These are phyloP conservation scores for Ochotona princeps DNA, from an alignment of 2,113 vertebrate species.

Conservation along the genomic window DNA sequence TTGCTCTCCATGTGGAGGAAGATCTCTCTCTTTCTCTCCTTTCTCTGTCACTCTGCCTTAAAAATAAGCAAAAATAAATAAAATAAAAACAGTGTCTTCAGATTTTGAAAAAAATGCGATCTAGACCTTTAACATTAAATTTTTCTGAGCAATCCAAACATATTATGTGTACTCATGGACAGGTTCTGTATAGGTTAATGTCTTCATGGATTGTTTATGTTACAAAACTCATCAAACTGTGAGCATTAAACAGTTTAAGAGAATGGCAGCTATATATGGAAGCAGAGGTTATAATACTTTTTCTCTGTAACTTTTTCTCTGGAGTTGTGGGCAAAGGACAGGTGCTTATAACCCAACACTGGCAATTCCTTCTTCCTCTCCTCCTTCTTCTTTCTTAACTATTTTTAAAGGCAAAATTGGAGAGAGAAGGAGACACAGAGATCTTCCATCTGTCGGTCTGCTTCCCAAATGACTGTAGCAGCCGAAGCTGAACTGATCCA, in stretches of 20 bases:
- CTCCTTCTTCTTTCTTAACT: too few species aligned
- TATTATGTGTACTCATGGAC: constrained; percentile 47
- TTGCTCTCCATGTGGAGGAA: too few species aligned
- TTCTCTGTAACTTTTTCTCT: neutral
- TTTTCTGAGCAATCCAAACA: constrained; percentile 43
- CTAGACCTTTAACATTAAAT: constrained; percentile 15
- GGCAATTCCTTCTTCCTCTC: neutral
- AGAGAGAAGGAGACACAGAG: too few species aligned
- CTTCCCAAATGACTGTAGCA: too few species aligned
- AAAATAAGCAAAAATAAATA: too few species aligned
- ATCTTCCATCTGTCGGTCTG: too few species aligned
- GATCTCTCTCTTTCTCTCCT: too few species aligned
- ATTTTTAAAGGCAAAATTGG: too few species aligned
- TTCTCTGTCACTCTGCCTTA: too few species aligned
- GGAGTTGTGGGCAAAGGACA: neutral
- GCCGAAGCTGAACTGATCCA: too few species aligned
- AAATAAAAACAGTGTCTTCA: constrained; percentile 7
- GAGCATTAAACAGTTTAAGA: constrained; percentile 33
- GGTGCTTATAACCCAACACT: neutral
- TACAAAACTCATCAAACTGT: constrained; percentile 49
- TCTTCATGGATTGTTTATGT: constrained; percentile 34
- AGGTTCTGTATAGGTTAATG: constrained; percentile 47
- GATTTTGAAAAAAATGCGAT: constrained; percentile 5
- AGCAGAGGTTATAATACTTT: constrained; percentile 3
- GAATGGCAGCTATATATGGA: constrained; percentile 27